phyloP scores from a whole-genome alignment of 2,113 vertebrate genomes.

The Hyaena hyaena region DNA sequence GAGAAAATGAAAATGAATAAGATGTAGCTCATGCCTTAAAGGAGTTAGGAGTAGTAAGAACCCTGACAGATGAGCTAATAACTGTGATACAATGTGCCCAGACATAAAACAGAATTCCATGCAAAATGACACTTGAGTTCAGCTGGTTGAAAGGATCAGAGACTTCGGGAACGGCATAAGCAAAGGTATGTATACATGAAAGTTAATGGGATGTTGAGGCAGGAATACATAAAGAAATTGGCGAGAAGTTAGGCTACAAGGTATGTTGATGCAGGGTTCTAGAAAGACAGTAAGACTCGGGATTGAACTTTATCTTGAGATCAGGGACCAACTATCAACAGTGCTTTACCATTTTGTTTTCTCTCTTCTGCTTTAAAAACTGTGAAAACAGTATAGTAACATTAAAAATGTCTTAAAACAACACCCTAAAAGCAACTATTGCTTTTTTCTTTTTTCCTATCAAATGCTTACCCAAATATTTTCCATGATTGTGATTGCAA shows the following conservation, averaged over 20 bases:
- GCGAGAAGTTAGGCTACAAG: background rate
- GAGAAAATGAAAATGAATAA: background rate
- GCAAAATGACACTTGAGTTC: background rate
- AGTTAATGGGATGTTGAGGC: background rate
- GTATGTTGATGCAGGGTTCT: background rate
- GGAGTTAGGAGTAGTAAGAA: background rate
- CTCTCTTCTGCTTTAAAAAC: background rate
- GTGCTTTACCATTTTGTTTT: background rate
- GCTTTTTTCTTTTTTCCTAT: background rate
- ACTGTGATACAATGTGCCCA: background rate
- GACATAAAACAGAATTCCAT: background rate
- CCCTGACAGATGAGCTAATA: background rate
- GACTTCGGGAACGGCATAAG: background rate
- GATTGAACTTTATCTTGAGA: background rate
- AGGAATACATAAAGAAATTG: background rate
- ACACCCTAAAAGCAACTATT: background rate
- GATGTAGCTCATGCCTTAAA: background rate
- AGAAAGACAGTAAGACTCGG: background rate
- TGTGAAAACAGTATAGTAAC: background rate
- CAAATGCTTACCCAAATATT: background rate
- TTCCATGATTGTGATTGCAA: background rate
- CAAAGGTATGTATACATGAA: background rate
- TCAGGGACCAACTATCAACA: background rate
- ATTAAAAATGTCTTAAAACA: background rate
- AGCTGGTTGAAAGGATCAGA: background rate